A percentile compares a stretch with the other conserved stretches of the same genome.
phyloP scores from a whole-genome alignment of 2,113 vertebrate genomes.

The Heterocephalus glaber region DNA sequence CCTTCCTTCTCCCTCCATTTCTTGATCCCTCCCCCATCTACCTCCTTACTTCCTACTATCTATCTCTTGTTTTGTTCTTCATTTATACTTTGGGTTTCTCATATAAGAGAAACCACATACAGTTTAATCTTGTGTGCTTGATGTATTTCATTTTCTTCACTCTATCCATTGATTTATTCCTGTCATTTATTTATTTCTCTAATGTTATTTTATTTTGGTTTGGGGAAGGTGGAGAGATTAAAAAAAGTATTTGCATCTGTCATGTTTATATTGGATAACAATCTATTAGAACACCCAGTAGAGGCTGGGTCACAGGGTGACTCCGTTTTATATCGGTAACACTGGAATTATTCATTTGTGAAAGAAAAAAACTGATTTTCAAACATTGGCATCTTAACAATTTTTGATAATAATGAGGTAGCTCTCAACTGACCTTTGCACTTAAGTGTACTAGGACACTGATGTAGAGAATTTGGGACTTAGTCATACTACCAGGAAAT shows the following conservation, averaged over 20 bases:
- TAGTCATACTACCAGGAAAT: background rate
- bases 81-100: background rate
- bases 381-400: background rate
- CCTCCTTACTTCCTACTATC: background rate
- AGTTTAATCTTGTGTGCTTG: background rate
- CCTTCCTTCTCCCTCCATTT: background rate
- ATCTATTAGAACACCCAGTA: conserved; percentile 1
- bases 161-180: background rate
- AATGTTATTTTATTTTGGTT: conserved; percentile 6
- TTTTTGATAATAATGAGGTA: background rate
- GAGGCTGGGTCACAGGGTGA: background rate
- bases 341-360: background rate
- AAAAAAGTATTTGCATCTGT: background rate
- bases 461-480: background rate
- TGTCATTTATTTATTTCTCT: background rate
- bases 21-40: background rate
- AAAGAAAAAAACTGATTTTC: conserved; percentile 24
- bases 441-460: background rate
- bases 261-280: background rate
- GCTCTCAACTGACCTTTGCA: background rate
- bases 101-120: background rate
- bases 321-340: background rate
- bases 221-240: background rate
- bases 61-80: background rate
- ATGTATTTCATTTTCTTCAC: background rate